These are phyloP conservation scores for Cinclus mexicanus DNA, from an alignment of 2,113 vertebrate genomes.

Conservation along the genomic window DNA sequence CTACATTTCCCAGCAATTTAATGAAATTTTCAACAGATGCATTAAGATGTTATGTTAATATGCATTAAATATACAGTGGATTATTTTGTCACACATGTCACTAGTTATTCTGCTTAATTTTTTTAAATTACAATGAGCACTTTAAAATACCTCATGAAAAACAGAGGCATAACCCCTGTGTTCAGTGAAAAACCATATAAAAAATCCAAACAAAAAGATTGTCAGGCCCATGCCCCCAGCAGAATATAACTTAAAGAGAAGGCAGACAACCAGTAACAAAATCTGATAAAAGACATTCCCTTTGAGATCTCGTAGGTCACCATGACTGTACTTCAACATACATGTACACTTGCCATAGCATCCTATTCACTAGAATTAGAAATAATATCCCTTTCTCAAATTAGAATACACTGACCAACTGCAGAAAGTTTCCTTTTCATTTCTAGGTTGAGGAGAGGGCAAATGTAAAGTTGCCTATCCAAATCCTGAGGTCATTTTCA, in stretches of 20 bases:
- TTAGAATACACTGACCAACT: not conserved
- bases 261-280: not conserved
- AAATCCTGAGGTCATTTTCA: not conserved
- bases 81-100: not conserved
- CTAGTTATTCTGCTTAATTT: not conserved
- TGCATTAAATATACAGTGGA: not conserved
- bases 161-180: not conserved
- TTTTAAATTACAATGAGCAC: rapidly evolving
- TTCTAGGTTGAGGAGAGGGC: not conserved
- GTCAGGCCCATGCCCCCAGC: not conserved
- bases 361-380: not conserved
- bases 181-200: not conserved
- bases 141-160: not conserved
- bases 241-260: not conserved
- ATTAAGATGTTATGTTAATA: not conserved
- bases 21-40: not conserved
- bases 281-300: not conserved
- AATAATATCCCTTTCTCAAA: not conserved
- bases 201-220: not conserved
- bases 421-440: not conserved
- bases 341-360: not conserved
- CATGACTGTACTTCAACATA: not conserved
- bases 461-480: not conserved
- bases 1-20: not conserved
- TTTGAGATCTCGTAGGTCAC: not conserved